These are phyloP conservation scores for Premnoplex brunnescens DNA, from an alignment of 2,797 vertebrate genomes.

Conservation along the genomic window DNA sequence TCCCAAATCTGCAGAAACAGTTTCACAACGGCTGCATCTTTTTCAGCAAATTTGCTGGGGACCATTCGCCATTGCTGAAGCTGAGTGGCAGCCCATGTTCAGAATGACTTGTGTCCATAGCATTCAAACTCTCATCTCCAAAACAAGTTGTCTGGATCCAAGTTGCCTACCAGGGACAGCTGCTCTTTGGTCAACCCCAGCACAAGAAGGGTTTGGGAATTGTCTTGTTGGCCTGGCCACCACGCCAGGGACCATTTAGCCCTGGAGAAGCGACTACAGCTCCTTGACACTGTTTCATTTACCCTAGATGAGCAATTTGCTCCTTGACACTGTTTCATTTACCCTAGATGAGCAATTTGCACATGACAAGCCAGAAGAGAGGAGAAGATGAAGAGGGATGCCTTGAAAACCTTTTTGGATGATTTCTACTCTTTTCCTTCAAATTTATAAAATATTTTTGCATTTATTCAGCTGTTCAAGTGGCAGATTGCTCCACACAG, in stretches of 20 bases:
- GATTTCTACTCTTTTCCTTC: background rate
- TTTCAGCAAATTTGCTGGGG: background rate
- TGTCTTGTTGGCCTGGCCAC: background rate
- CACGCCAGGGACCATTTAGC: background rate
- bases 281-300: background rate
- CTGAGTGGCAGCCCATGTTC: no score
- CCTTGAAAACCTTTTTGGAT: background rate
- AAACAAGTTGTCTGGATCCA: background rate
- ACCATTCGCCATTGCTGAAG: accelerated
- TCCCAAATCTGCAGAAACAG: background rate
- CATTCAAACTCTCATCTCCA: background rate
- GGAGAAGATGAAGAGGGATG: background rate
- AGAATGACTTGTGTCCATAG: background rate
- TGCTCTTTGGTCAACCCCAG: no score
- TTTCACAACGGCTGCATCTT: background rate
- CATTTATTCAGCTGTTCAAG: background rate
- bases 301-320: background rate
- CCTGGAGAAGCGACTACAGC: background rate
- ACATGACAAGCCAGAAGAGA: background rate
- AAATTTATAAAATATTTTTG: background rate
- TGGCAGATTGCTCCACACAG: background rate
- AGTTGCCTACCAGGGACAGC: background rate
- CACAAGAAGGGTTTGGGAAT: background rate
- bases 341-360: background rate
- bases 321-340: background rate